phyloP scores from a whole-genome alignment of 2,797 vertebrate genomes.

The Nyctibius grandis region DNA sequence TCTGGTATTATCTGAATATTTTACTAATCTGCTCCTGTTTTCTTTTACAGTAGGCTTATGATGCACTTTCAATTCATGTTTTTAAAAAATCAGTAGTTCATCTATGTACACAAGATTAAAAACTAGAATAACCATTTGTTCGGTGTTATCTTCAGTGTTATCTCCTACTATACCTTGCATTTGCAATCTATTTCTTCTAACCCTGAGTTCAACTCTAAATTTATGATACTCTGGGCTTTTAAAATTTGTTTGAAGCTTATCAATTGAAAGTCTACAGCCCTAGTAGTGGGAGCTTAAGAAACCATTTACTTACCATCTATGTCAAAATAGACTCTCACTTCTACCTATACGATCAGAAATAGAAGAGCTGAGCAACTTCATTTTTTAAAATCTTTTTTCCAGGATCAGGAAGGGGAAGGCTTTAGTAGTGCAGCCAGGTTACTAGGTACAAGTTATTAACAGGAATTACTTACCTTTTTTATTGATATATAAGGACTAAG shows the following conservation, averaged over 20 bases:
- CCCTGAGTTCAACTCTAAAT: neutral
- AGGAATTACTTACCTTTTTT: neutral
- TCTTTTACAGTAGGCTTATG: neutral
- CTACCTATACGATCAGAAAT: neutral
- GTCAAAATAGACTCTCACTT: neutral
- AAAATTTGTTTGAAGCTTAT: conserved; percentile 36
- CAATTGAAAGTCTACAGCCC: neutral
- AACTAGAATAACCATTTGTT: neutral
- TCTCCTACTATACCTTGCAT: neutral
- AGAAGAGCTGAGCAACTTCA: neutral
- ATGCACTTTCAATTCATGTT: neutral
- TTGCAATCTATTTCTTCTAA: conserved; percentile 11
- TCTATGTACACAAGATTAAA: neutral
- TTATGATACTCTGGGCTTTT: neutral
- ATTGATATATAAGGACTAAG: neutral
- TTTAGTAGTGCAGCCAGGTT: neutral
- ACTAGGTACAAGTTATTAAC: neutral
- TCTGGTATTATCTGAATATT: neutral
- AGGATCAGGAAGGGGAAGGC: neutral
- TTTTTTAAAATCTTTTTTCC: neutral
- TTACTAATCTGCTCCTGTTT: neutral
- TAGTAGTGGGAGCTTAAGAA: neutral
- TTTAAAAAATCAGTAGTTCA: neutral
- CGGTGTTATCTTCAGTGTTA: neutral
- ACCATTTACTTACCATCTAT: neutral